Base-by-base conservation (phyloP, 1,140 invertebrate species). In the Papilio aristodemus region DNA sequence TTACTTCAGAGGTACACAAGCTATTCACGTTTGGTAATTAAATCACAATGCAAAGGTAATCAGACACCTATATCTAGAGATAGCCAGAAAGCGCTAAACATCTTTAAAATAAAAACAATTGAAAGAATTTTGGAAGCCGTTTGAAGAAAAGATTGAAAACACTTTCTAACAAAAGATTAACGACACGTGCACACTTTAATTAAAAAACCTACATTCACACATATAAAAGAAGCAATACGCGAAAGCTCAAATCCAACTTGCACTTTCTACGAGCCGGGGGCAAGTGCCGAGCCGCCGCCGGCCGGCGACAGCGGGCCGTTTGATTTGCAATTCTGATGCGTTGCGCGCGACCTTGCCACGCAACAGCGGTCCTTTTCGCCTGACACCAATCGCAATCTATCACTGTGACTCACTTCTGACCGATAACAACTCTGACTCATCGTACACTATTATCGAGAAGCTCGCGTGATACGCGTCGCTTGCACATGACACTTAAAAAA, bases 271-370 rank as follows among this genome's bases (percentile, higher is more conserved):
- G 46, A 22, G 46, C 46, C 46, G 46, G 46, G 46, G 46, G 46
- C 46, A 11, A 22, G 46, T 54, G 22, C 43, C 41, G 19, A 54
- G 22, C 43, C 41, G 19, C 22, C 46, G 22, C 46, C 46, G 46
- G 46, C 46, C 19, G 46, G 19, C 19, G 46, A 9, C 46, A 19
- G 17, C 46, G 19, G 22, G 57, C 36, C 59, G 32, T 38, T 62
- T 37, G 59, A 62, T 62, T 62, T 62, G 59, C 59, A 62, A 62
- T 62, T 62, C 59, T 62, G 27, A 62, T 38, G 36, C 14, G 59
- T 38, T 37, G 27, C 59, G 14, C n/a, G 9, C 59, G 59, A 62
- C 59, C 59, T 62, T 62, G 59, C 59, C 36, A 36, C 14, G 17
- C 59, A 37, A 62, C 10, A 19, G 32, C 14, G 14, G 59, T 38